Evolutionary conservation across 2,113 vertebrate genomes (phyloP), one percentile per base, ranked within the genome.

Genomic region (Stictonetta naevosa): DNA sequence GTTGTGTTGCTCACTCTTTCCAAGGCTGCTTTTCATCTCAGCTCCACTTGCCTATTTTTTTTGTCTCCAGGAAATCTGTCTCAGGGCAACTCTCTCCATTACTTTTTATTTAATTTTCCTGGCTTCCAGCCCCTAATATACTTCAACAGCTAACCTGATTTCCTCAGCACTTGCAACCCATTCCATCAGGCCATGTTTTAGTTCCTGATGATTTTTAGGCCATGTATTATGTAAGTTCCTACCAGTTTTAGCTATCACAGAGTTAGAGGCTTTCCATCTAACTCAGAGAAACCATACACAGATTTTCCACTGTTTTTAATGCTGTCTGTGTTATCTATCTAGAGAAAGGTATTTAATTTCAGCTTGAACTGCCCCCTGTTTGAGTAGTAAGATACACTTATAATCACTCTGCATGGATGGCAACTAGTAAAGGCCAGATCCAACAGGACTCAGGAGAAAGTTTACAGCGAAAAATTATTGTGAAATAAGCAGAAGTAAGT

Each of bases 71-170:
- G 18, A 81, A 29, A 64, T 83, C 48, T 64, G 42, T 64, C 48
- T 58, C 77, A 68, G 69, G 34, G 60, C 10, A 34, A 68, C 46
- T 64, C 31, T 25, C 34, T 82, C 69, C 55, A n/a, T 64, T 76
- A 53, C 53, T 77, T 36, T 21, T 73, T 74, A 46, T 77, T 60
- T 82, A 55, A 68, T 96, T 96, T 89, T 83, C 64, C 91, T 93
- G 91, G 89, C 93, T 92, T 95, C 21, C 69, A 95, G 93, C 76
- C 66, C 86, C 22, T 86, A 56, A 91, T 38, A 26, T 5, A 11
- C 60, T 86, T 93, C 53, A 93, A 63, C 52, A 92, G 38, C 42
- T 48, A 87, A 40, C 6, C 10, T 75, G 29, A 66, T 91, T 82
- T 78, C 80, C 42, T 95, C 81, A 82, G 86, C 56, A 56, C 81